Evolutionary conservation across 2,113 vertebrate species (phyloP).

Genomic region (Leuciscus idus): DNA sequence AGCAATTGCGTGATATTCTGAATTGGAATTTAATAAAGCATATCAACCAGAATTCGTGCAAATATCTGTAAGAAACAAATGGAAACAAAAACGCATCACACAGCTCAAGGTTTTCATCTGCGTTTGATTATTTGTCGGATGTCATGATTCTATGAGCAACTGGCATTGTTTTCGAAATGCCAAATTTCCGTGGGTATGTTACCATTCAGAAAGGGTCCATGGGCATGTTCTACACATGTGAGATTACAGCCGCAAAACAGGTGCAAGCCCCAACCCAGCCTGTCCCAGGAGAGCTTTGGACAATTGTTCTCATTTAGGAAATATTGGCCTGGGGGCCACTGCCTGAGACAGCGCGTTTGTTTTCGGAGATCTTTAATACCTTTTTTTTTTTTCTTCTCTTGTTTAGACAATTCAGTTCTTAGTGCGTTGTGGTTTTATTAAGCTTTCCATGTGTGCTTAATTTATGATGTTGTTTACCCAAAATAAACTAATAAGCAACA

Average conservation of each 20-base stretch:
- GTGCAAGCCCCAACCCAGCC: slow-evolving; percentile 72
- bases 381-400: neutral
- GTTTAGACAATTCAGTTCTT: neutral
- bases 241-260: slow-evolving; percentile 60
- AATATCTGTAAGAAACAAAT: neutral
- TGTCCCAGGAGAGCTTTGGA: slow-evolving; percentile 71
- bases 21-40: neutral
- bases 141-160: slow-evolving; percentile 12
- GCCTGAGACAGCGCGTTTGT: slow-evolving; percentile 61
- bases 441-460: neutral
- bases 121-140: slow-evolving; percentile 6
- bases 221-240: slow-evolving; percentile 54
- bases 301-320: slow-evolving; percentile 89
- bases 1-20: neutral
- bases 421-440: neutral
- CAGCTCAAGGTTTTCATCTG: neutral
- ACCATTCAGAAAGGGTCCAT: slow-evolving; percentile 48
- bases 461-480: neutral
- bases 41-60: neutral
- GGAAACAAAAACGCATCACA: neutral
- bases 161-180: slow-evolving; percentile 40
- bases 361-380: neutral
- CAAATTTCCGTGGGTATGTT: slow-evolving; percentile 44
- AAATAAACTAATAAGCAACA: neutral
- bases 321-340: slow-evolving; percentile 83